A percentile compares a stretch with the other conserved stretches of the same genome.
These are phyloP conservation scores for Lanistes nyassanus DNA, from an alignment of 1,140 invertebrate genomes.

Conservation along the genomic window DNA sequence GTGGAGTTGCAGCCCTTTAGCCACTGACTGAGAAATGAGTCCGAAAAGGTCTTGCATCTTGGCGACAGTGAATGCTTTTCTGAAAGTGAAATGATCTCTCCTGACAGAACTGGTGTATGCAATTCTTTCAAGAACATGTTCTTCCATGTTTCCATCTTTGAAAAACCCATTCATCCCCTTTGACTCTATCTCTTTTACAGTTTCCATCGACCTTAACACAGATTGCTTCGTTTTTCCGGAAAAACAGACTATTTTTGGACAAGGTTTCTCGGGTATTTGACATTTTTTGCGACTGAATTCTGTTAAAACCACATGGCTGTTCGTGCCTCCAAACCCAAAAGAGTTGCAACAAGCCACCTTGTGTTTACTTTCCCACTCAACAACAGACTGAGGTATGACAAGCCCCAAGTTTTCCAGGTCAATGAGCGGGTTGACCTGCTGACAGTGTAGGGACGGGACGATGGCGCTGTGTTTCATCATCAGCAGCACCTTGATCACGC, in stretches of 20 bases:
- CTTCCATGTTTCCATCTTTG: neutral
- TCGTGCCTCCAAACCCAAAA: slow-evolving; percentile 60
- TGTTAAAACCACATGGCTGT: slow-evolving; percentile 46
- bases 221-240: slow-evolving; percentile 20
- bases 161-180: slow-evolving; percentile 13
- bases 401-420: slow-evolving; percentile 38
- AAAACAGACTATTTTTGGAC: slow-evolving; percentile 6
- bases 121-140: slow-evolving; percentile 23
- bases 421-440: slow-evolving; percentile 45
- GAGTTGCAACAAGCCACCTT: slow-evolving; percentile 46
- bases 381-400: slow-evolving; percentile 34
- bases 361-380: slow-evolving; percentile 57
- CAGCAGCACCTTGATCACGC: slow-evolving; percentile 41
- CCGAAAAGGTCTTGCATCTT: slow-evolving; percentile 24
- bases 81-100: slow-evolving; percentile 36
- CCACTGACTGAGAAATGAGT: too few species aligned
- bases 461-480: slow-evolving; percentile 55
- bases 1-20: neutral
- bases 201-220: neutral
- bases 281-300: slow-evolving; percentile 19
- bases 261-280: slow-evolving; percentile 32
- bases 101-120: slow-evolving; percentile 40
- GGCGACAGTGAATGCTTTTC: slow-evolving; percentile 26
- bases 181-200: too few species aligned
- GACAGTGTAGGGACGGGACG: slow-evolving; percentile 44